Percentiles rank a stretch among this genome's conserved stretches.
Conservation (phyloP, 2,797 vertebrate species). For the Hybognathus amarus region DNA sequence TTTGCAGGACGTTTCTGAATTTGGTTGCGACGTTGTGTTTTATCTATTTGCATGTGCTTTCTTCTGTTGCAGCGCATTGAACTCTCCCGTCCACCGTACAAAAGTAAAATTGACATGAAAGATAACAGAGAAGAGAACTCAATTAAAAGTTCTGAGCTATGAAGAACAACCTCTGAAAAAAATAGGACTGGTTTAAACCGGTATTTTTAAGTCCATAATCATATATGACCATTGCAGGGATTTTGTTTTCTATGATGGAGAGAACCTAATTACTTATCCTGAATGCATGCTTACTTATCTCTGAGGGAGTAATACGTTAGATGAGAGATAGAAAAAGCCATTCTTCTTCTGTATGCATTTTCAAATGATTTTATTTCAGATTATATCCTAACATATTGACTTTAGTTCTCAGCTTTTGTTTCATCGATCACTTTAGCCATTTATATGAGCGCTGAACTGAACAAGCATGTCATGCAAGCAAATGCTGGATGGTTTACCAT, state of each 20-base stretch:
- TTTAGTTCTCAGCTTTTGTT: conserved; percentile 12
- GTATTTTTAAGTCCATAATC: conserved; percentile 49
- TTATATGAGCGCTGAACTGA: not conserved
- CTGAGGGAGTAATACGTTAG: conserved; percentile 5
- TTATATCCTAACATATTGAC: conserved; percentile 22
- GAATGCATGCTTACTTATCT: conserved; percentile 13
- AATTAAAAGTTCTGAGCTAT: not conserved
- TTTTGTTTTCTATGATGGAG: conserved; percentile 41
- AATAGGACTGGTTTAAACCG: conserved; percentile 32
- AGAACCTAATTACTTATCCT: conserved; percentile 28
- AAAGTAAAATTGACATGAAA: too few relatives aligned
- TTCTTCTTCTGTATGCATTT: conserved; percentile 1
- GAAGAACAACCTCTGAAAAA: not conserved
- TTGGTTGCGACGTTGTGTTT: too few relatives aligned
- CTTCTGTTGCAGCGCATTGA: too few relatives aligned
- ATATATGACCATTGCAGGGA: conserved; percentile 47
- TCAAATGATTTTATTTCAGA: conserved; percentile 25
- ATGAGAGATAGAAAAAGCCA: not conserved
- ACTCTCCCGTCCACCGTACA: too few relatives aligned
- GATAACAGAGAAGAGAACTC: not conserved
- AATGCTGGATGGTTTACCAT: conserved; percentile 18
- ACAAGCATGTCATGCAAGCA: conserved; percentile 11
- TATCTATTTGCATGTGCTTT: too few relatives aligned
- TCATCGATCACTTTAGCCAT: conserved; percentile 23
- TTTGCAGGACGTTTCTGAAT: too few relatives aligned